Evolutionary conservation across 2,888 invertebrate species (phyloP).

Genomic region (Trissolcus brochymenae): DNA sequence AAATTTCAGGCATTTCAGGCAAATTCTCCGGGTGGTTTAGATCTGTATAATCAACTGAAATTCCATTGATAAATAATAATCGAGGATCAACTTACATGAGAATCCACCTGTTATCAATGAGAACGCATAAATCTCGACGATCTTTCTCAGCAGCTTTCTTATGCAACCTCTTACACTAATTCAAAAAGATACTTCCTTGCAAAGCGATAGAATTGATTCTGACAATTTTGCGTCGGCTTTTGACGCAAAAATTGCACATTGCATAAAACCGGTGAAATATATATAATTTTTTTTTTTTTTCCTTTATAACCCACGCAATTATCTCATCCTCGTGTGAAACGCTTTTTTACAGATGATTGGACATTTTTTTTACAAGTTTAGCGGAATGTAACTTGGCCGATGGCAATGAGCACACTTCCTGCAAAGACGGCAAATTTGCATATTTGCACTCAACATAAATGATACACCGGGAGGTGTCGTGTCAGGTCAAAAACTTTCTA

Average conservation of each 20-base stretch:
- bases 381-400: not conserved
- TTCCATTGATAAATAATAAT: not conserved
- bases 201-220: not conserved
- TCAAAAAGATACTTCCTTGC: not conserved
- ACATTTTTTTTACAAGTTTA: not conserved
- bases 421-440: conserved; percentile 10
- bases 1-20: too few species aligned
- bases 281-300: not conserved
- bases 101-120: not conserved
- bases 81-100: not conserved
- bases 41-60: too few species aligned
- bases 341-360: too few species aligned
- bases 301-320: not conserved
- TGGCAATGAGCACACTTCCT: conserved; percentile 12
- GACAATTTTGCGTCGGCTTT: not conserved
- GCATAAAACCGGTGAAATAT: too few species aligned
- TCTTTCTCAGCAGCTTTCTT: not conserved
- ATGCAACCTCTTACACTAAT: not conserved
- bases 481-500: too few species aligned
- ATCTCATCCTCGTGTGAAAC: not conserved
- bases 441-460: not conserved
- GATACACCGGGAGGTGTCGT: too few species aligned
- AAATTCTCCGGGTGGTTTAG: too few species aligned
- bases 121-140: not conserved
- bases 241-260: too few species aligned